Conservation (phyloP, 2,113 vertebrate genomes). For the Sialia sialis region DNA sequence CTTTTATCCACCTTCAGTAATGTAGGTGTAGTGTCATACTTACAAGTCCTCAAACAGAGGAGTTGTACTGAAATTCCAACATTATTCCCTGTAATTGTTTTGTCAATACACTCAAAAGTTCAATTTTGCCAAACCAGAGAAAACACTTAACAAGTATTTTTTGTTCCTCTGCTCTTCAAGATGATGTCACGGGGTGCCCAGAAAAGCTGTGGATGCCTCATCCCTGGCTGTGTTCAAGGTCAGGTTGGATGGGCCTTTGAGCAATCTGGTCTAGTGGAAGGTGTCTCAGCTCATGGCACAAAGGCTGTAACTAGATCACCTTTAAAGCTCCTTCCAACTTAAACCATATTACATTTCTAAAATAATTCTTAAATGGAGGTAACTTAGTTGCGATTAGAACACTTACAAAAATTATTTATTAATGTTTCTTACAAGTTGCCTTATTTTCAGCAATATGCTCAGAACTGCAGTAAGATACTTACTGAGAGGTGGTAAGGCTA, state of each 20-base stretch:
- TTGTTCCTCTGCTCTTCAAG: not conserved
- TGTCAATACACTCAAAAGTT: not conserved
- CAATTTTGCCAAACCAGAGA: not conserved
- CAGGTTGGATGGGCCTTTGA: not conserved
- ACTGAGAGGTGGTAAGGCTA: not conserved
- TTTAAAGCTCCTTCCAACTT: not conserved
- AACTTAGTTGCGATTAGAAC: not conserved
- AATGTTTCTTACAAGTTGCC: not conserved
- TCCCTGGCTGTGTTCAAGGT: not conserved
- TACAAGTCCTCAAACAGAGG: not conserved
- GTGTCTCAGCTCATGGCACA: not conserved
- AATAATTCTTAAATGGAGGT: not conserved
- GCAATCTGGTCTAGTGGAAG: not conserved
- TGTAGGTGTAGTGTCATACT: not conserved
- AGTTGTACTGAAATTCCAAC: not conserved
- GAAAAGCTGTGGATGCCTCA: not conserved
- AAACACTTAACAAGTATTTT: not conserved
- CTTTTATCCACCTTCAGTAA: not conserved
- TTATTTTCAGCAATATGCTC: not conserved
- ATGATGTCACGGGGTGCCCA: not conserved
- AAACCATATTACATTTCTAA: not conserved
- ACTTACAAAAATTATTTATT: not conserved
- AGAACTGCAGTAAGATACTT: not conserved
- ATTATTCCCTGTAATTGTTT: not conserved
- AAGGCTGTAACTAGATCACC: not conserved